Base-by-base conservation (phyloP, 2,888 invertebrate genomes). In the Coremacera marginata region DNA sequence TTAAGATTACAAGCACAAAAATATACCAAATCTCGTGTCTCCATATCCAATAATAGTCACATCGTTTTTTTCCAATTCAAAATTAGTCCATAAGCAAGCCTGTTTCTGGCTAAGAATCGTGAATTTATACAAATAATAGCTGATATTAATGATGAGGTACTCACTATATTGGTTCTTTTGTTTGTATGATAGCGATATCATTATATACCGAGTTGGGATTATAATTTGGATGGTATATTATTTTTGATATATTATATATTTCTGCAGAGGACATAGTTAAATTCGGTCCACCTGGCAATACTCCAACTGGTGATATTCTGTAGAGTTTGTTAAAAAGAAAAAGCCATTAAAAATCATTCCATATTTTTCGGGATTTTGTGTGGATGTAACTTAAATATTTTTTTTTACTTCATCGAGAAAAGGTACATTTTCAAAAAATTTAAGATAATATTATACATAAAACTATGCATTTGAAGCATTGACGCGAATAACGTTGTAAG, bases 31-130 rank as follows among this genome's bases (percentile, higher is more conserved):
- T 57, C 44, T 62, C 7, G 73, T 79, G 16, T 77, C 71, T 1
- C 79, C 79, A 65, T 79, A 79, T 14, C 79, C 79, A 37, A 79
- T 55, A n/a, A 72, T 70, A 4, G 73, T 76, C 16, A 79, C 51
- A 60, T 79, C 52, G 3, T 72, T 37, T 9, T 73, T 68, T 19
- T 19, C 60, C 31, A 73, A 5, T 7, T 65, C 55, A 8, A 51
- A 52, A 16, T 2, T 37, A 37, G 27, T n/a, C 65, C 65, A 65
- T n/a, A 65, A 19, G 9, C 65, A 68, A 11, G 31, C 49, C 8
- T 31, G 14, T 34, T 27, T 31, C 16, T 16, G 5, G 3, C 37
- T 34, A n/a, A 16, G 11, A 1, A 0, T 5, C n/a, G 7, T 14
- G 14, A 16, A 14, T 65, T 31, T n/a, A n/a, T n/a, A n/a, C n/a